These are phyloP conservation scores for Leguminivora glycinivorella DNA, from an alignment of 1,140 invertebrate species.

Conservation along the genomic window DNA sequence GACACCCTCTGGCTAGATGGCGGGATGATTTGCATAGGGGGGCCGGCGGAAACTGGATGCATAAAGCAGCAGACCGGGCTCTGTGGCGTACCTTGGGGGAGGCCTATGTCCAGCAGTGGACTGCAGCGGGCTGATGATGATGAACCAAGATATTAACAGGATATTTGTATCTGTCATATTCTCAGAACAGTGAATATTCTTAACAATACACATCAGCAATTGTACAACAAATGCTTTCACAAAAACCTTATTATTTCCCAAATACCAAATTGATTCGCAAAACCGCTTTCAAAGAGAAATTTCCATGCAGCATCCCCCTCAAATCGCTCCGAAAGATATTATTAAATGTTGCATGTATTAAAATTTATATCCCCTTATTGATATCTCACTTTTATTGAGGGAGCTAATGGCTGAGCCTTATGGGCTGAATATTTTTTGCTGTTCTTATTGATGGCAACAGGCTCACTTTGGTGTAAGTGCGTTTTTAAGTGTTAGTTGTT, in stretches of 20 bases:
- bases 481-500: background rate
- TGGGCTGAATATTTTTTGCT: conserved; percentile 1
- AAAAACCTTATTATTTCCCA: background rate
- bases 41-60: no score
- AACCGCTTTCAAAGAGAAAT: conserved; percentile 7
- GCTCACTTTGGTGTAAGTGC: background rate
- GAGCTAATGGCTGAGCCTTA: conserved; percentile 7
- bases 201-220: no score
- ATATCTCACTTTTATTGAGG: conserved; percentile 23
- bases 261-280: conserved; percentile 1
- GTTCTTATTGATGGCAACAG: conserved; percentile 9
- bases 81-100: no score
- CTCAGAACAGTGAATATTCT: no score
- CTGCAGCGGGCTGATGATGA: no score
- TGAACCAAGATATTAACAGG: no score
- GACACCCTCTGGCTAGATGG: no score
- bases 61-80: no score
- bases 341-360: conserved; percentile 34
- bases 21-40: no score
- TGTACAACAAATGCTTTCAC: no score
- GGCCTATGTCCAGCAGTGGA: no score
- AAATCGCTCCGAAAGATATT: conserved; percentile 20
- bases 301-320: conserved; percentile 14
- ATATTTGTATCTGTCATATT: no score
- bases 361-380: conserved; percentile 28